Conservation (phyloP, 2,888 invertebrate genomes). For the Coleophora flavipennella region DNA sequence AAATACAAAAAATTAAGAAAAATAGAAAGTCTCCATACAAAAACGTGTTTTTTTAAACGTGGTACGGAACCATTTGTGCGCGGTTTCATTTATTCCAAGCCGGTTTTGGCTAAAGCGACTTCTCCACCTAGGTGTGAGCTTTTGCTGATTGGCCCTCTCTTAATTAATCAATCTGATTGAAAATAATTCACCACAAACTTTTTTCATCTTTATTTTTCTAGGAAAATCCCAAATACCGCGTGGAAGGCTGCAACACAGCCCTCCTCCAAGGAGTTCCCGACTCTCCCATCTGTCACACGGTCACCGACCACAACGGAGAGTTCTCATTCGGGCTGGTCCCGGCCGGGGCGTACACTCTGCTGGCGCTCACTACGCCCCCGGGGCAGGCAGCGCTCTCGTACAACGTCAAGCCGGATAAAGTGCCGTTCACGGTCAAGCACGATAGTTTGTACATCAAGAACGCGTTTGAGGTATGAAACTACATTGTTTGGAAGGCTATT, state of each 20-base stretch:
- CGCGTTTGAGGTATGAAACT: slow-evolving; percentile 80
- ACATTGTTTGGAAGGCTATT: too few species aligned
- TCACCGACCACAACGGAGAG: slow-evolving; percentile 79
- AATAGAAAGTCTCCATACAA: too few species aligned
- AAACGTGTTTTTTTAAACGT: too few species aligned
- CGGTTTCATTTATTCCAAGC: too few species aligned
- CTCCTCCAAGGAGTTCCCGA: slow-evolving; percentile 71
- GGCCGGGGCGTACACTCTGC: slow-evolving; percentile 83
- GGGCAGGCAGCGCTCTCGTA: slow-evolving; percentile 76
- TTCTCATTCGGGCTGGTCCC: slow-evolving; percentile 86
- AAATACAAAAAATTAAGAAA: too few species aligned
- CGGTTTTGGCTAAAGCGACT: too few species aligned
- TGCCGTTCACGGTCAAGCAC: slow-evolving; percentile 80
- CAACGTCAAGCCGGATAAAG: slow-evolving; percentile 81
- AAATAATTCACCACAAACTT: too few species aligned
- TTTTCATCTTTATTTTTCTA: slow-evolving; percentile 13
- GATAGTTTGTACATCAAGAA: slow-evolving; percentile 76
- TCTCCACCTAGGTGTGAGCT: too few species aligned
- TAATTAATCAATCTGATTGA: too few species aligned
- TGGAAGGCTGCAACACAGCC: slow-evolving; percentile 74
- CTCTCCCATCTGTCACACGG: slow-evolving; percentile 80
- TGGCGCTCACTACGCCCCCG: slow-evolving; percentile 71
- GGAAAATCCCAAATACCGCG: slow-evolving; percentile 54
- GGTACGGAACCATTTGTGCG: too few species aligned
- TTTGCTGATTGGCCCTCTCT: too few species aligned